Base-by-base conservation (phyloP, 1,140 invertebrate genomes). In the Matsumurasca onukii region DNA sequence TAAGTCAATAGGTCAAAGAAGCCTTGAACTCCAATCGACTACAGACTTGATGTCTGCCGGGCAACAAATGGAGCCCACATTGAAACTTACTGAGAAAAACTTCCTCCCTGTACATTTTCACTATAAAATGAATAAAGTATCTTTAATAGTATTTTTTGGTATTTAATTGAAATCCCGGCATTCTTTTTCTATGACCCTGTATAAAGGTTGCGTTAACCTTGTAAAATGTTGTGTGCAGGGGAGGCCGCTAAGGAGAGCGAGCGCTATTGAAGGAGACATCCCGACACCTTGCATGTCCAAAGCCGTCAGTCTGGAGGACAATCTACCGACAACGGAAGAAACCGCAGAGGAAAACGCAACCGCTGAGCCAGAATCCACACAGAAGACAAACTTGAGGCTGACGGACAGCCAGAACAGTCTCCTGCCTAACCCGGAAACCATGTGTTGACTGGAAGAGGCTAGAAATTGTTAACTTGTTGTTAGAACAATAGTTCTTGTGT, bases 181-280 rank as follows among this genome's bases (percentile, higher is more conserved):
- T n/a, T n/a, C n/a, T n/a, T n/a, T n/a, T n/a, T n/a, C 31, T 12
- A 13, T 12, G 9, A 25, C n/a, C n/a, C 24, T 24, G 25, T 62
- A 29, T 62, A 29, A 30, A 55, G 9, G 13, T n/a, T 34, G 5
- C 29, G 29, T 67, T 34, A 31, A 12, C 12, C 57, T 59, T n/a
- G n/a, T n/a, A n/a, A n/a, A n/a, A n/a, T n/a, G n/a, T n/a, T n/a
- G n/a, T n/a, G n/a, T 61, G 63, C 45, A 73, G 66, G 66, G 66
- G 24, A 74, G 76, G 49, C 80, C 80, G 0, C 70, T 85, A 12
- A 74, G 81, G 49, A 76, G 84, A 72, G 79, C 82, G 0, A 82
- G 81, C 68, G 84, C 84, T 1, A 82, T 85, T 31, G 84, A 85
- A 77, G 82, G 82, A 0, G 80, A 81, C 70, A 69, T 83, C 20